Conservation (phyloP, 2,888 invertebrate species). For the Agonopterix subpropinquella region DNA sequence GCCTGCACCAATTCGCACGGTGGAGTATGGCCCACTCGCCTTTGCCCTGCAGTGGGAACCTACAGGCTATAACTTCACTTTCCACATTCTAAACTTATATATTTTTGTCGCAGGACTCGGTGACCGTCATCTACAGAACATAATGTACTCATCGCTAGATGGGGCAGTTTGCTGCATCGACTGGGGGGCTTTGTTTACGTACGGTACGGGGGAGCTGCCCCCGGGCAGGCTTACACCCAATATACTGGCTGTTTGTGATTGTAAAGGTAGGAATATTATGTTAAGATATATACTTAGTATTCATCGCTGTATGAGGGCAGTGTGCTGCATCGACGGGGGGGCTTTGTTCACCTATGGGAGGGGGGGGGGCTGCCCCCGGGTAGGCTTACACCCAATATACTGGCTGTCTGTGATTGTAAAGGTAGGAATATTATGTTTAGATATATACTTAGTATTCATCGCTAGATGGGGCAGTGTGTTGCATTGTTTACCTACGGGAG, state of each 20-base stretch:
- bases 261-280: conserved; percentile 15
- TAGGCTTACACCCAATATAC: conserved; percentile 34
- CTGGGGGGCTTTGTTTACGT: conserved; percentile 34
- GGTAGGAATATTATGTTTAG: conserved; percentile 14
- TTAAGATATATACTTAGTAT: no score
- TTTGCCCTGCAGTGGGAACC: no score
- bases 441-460: no score
- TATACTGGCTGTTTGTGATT: conserved; percentile 29
- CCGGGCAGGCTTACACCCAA: conserved; percentile 41
- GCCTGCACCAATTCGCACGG: no score
- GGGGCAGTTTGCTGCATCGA: conserved; percentile 41
- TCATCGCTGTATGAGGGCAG: background rate
- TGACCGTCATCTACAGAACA: conserved; percentile 51
- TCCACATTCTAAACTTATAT: no score
- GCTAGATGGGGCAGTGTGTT: conserved; percentile 14
- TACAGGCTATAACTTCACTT: no score
- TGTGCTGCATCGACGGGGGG: conserved; percentile 44
- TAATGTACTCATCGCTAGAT: conserved; percentile 23
- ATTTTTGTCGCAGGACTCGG: conserved; percentile 33
- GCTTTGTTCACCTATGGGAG: conserved; percentile 32
- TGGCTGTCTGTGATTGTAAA: conserved; percentile 25
- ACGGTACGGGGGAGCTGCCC: conserved; percentile 34
- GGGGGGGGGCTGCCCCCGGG: conserved; percentile 42
- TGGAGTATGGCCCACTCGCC: no score
- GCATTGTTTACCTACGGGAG: conserved; percentile 37